Conservation (phyloP, 2,113 vertebrate species). For the Lepidothrix coronata region DNA sequence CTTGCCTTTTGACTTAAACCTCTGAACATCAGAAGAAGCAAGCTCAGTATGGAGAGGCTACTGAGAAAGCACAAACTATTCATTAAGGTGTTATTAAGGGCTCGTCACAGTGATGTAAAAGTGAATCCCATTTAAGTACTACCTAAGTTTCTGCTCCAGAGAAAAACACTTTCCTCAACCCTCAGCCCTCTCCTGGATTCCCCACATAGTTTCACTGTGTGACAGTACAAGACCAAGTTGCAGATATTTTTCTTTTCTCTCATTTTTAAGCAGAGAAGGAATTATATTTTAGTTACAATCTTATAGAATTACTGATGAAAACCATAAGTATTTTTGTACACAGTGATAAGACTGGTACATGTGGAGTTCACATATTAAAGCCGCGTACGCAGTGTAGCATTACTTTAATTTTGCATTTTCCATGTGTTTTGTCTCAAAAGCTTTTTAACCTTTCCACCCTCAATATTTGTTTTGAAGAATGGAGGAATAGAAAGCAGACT, state of each 20-base stretch:
- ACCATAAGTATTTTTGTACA: not conserved
- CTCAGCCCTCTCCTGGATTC: not conserved
- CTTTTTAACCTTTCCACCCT: conserved; percentile 21
- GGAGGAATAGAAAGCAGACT: conserved; percentile 24
- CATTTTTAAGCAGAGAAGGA: not conserved
- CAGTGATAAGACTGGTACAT: not conserved
- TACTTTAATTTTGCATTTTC: conserved; percentile 2
- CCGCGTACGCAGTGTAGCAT: not conserved
- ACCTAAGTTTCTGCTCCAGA: not conserved
- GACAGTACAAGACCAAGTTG: not conserved
- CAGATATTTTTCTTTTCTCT: not conserved
- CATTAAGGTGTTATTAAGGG: not conserved
- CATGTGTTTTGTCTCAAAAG: conserved; percentile 1
- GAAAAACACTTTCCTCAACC: not conserved
- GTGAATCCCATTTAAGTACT: not conserved
- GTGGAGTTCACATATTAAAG: not conserved
- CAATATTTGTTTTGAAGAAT: not conserved
- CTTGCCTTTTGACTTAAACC: not conserved
- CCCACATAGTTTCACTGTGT: not conserved
- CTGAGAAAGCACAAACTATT: not conserved
- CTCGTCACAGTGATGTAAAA: not conserved
- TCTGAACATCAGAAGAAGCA: not conserved
- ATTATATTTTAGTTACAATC: not conserved
- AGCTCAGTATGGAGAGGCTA: not conserved
- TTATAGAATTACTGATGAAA: not conserved